Base-by-base conservation (phyloP, 2,888 invertebrate species). In the Microplitis deprimator region DNA sequence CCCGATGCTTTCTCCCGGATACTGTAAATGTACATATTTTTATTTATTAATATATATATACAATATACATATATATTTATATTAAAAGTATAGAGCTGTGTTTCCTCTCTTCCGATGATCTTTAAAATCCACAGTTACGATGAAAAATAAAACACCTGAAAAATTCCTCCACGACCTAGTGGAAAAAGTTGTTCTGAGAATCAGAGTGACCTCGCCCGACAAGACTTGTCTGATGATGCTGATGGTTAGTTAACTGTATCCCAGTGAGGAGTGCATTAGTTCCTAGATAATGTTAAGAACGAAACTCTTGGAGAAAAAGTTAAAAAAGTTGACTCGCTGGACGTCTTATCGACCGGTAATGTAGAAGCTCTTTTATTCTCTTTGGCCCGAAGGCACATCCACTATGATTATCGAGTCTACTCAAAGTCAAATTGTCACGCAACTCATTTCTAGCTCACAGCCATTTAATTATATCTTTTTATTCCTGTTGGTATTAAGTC, bases 211-310 rank as follows among this genome's bases (percentile, higher is more conserved):
- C 86, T 87, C 85, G 73, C 80, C 84, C 85, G 81, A 81, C 82
- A 69, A 62, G 67, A 72, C 69, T 71, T 68, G 76, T 71, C 77
- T 72, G 68, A 68, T 69, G 7, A 10, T 50, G 50, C 59, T 68
- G 72, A 40, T 73, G 73, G 77, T 81, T 82, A 81, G 82, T 83
- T 88, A 88, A 88, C 88, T 88, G 88, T 88, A 87, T 84, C 86
- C 87, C 85, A 87, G 84, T 85, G 85, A 50, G 50, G 13, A 50
- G 50, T 5, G 1, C 50, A 50, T 50, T 13, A 50, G 50, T 50
- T 50, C 72, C 73, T 73, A 73, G 73, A 73, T 73, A 50, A 65
- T 29, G 65, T 17, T 6, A 41, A 64, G 40, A 73, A 67, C 50
- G 60, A 73, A 74, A 50, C 40, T 40, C 64, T 83, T 81, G 82